A percentile compares a stretch with the other conserved stretches of the same genome.
Conservation (phyloP, 1,140 invertebrate genomes). For the Anagrus nilaparvatae region DNA sequence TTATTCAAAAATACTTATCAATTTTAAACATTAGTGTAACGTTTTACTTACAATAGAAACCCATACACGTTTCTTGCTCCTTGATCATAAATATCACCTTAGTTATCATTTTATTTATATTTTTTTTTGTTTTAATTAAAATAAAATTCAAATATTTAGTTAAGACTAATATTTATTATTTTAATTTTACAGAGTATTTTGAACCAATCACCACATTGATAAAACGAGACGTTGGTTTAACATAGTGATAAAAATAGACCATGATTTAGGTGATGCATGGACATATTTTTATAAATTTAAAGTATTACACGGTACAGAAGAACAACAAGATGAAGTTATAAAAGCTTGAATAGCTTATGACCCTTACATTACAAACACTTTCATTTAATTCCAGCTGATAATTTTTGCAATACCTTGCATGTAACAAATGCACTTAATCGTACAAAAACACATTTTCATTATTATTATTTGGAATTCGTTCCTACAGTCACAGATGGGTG, state of each 20-base stretch:
- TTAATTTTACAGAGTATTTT: too few relatives aligned
- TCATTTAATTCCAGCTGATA: conserved; percentile 43
- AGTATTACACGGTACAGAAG: conserved; percentile 81
- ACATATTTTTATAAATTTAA: conserved; percentile 98
- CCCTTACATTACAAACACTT: conserved; percentile 63
- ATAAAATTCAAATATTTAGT: too few relatives aligned
- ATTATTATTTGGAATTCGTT: conserved; percentile 42
- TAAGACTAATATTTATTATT: too few relatives aligned
- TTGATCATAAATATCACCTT: too few relatives aligned
- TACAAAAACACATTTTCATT: conserved; percentile 51
- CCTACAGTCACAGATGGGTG: conserved; percentile 48
- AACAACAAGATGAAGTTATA: conserved; percentile 80
- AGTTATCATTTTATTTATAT: too few relatives aligned
- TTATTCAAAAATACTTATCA: too few relatives aligned
- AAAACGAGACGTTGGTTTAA: conserved; percentile 98
- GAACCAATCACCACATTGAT: too few relatives aligned
- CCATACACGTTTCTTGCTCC: too few relatives aligned
- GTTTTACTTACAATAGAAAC: too few relatives aligned
- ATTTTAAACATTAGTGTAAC: too few relatives aligned
- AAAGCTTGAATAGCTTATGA: conserved; percentile 82
- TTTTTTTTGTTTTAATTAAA: too few relatives aligned
- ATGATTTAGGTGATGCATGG: conserved; percentile 96
- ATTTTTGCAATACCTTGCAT: conserved; percentile 43
- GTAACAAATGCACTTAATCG: conserved; percentile 49
- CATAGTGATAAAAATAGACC: conserved; percentile 87